Base-by-base conservation (phyloP, 2,797 vertebrate genomes). In the Loriculus beryllinus region DNA sequence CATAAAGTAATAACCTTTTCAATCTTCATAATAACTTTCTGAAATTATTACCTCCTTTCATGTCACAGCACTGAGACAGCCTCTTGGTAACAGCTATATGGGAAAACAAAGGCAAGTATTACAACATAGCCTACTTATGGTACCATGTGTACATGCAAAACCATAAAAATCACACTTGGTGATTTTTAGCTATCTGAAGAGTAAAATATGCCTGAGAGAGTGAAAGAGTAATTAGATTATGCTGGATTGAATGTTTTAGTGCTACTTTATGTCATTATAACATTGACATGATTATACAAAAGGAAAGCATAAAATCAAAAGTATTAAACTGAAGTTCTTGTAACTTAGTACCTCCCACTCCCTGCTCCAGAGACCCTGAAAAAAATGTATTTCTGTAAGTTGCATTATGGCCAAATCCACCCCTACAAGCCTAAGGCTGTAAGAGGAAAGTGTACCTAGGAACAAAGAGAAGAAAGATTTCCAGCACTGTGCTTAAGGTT, bases 141-240 rank as follows among this genome's bases (percentile, higher is more conserved):
- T 72, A 39, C 26, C 19, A 67, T 62, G 16, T 69, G 71, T 80
- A 57, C 35, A 49, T 47, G 68, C 5, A 29, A 87, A 60, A 29
- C 47, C 68, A 76, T 35, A 91, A 88, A 86, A 79, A 75, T 76
- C 63, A 89, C 60, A 37, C 9, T 47, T 57, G 64, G 39, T 91
- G 56, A 48, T 86, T 63, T 95, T 92, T 52, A 90, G 68, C 64
- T 79, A 29, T 62, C 59, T 52, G 54, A 89, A 92, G 82, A 82
- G 35, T 72, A 92, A 84, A 35, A 78, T 69, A 87, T 80, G 39
- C 33, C 54, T 57, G 42, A 93, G 54, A 95, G 52, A 82, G 37
- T 2, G 13, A 86, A 94, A 74, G 8, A 35, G 21, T 93, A 96
- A 96, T 79, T 94, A 83, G 92, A 90, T 96, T 93, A 92, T 86